Percentiles rank a stretch among this genome's conserved stretches.
phyloP scores from a whole-genome alignment of 1,140 invertebrate species.

The Drosophila saltans region DNA sequence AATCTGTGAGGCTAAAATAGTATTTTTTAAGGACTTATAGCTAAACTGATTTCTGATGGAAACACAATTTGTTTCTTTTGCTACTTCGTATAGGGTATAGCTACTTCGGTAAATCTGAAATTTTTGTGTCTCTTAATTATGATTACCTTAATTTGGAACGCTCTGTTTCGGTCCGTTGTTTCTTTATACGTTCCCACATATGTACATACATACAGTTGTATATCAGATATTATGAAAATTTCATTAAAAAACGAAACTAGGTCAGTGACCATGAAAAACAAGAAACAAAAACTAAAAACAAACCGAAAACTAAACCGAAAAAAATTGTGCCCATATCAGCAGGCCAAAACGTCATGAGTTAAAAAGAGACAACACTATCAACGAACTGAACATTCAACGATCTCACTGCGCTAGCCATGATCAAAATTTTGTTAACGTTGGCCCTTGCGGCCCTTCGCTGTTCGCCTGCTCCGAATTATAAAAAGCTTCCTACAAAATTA shows the following conservation, averaged over 20 bases:
- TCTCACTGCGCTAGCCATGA: constrained; percentile 9
- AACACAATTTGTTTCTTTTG: no score
- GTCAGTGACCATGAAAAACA: constrained; percentile 46
- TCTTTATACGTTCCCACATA: not conserved
- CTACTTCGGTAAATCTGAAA: not conserved
- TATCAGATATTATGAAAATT: constrained; percentile 8
- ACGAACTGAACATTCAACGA: constrained; percentile 32
- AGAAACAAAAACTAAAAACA: not conserved
- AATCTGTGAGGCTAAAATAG: no score
- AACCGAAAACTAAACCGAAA: constrained; percentile 5
- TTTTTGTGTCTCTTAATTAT: not conserved
- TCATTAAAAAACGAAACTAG: constrained; percentile 33
- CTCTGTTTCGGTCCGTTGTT: not conserved
- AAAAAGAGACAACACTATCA: constrained; percentile 44
- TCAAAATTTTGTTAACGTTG: not conserved
- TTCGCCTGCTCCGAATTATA: constrained; percentile 70
- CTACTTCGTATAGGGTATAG: not conserved
- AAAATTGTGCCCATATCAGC: constrained; percentile 4
- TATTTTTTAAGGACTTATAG: no score
- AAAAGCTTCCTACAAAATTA: constrained; percentile 76
- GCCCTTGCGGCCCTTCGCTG: constrained; percentile 49
- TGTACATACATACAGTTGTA: not conserved
- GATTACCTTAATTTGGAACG: not conserved
- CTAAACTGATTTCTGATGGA: no score
- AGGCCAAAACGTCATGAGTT: constrained; percentile 9